Evolutionary conservation across 2,888 invertebrate genomes (phyloP).

Genomic region (Archaeoteleia sp.): DNA sequence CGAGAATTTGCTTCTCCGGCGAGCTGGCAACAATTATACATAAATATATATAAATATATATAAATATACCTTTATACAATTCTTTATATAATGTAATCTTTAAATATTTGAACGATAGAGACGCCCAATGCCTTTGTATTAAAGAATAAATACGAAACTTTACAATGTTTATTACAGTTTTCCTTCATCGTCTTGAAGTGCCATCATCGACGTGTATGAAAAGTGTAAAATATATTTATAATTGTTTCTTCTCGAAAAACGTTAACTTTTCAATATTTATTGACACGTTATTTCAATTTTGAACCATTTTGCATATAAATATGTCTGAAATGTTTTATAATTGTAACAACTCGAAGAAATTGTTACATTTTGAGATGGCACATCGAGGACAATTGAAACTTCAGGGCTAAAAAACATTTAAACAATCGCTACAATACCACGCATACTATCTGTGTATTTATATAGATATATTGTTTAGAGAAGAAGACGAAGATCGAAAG

Average conservation of each 20-base stretch:
- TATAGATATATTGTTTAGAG: constrained; percentile 58
- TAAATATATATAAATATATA: constrained; percentile 62
- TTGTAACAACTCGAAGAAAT: background rate
- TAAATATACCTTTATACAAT: constrained; percentile 66
- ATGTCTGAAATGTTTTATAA: too few species aligned
- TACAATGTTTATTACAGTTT: constrained; percentile 27
- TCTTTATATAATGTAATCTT: constrained; percentile 68
- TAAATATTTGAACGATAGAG: constrained; percentile 64
- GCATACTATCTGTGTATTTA: constrained; percentile 62
- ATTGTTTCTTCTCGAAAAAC: constrained; percentile 8
- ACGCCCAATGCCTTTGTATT: constrained; percentile 66
- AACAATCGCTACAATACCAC: constrained; percentile 59
- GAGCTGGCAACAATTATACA: constrained; percentile 72
- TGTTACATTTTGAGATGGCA: constrained; percentile 18
- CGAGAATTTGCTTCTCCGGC: constrained; percentile 73
- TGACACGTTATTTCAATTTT: constrained; percentile 18
- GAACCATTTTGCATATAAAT: background rate
- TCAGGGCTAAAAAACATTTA: constrained; percentile 38
- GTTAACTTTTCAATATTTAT: constrained; percentile 22
- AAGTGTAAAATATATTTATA: too few species aligned
- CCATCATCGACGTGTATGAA: constrained; percentile 7
- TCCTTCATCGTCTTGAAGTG: constrained; percentile 20
- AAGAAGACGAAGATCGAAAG: constrained; percentile 58
- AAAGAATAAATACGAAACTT: constrained; percentile 44
- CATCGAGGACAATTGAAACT: constrained; percentile 27